A percentile compares a stretch with the other conserved stretches of the same genome.
phyloP scores from a whole-genome alignment of 2,113 vertebrate genomes.

The Leptodactylus fuscus region DNA sequence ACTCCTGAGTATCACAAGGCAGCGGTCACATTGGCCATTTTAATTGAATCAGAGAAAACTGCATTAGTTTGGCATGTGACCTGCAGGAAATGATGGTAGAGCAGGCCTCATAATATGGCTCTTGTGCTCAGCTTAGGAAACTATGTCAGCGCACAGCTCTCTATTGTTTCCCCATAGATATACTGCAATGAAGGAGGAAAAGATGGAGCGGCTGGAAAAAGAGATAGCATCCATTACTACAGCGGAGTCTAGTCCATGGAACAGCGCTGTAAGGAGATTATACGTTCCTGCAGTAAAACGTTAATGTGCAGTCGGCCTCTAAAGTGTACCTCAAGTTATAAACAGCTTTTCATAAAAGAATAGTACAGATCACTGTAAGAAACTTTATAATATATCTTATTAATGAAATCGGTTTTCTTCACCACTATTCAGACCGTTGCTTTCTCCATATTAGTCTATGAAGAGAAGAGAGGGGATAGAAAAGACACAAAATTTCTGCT shows the following conservation, averaged over 20 bases:
- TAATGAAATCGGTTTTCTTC: too few relatives aligned
- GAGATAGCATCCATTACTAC: neutral
- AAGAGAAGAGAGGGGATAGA: too few relatives aligned
- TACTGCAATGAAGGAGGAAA: neutral
- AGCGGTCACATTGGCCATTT: constrained; percentile 19
- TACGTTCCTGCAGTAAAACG: too few relatives aligned
- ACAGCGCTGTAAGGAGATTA: too few relatives aligned
- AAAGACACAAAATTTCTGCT: too few relatives aligned
- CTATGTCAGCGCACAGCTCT: neutral
- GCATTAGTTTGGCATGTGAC: constrained; percentile 53
- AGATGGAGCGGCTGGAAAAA: neutral
- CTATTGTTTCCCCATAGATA: neutral
- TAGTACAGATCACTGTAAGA: too few relatives aligned
- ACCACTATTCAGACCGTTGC: too few relatives aligned
- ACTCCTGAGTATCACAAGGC: constrained; percentile 54
- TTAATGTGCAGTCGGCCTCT: too few relatives aligned
- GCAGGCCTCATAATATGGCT: neutral
- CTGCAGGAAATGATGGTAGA: constrained; percentile 29
- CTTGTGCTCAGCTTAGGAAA: neutral
- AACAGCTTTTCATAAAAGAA: too few relatives aligned
- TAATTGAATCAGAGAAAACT: constrained; percentile 34
- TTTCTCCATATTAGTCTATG: too few relatives aligned
- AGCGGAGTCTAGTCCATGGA: neutral
- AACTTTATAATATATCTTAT: too few relatives aligned
- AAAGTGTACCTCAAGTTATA: too few relatives aligned